These are phyloP conservation scores for Maconellicoccus hirsutus DNA, from an alignment of 1,140 invertebrate species.

Conservation along the genomic window DNA sequence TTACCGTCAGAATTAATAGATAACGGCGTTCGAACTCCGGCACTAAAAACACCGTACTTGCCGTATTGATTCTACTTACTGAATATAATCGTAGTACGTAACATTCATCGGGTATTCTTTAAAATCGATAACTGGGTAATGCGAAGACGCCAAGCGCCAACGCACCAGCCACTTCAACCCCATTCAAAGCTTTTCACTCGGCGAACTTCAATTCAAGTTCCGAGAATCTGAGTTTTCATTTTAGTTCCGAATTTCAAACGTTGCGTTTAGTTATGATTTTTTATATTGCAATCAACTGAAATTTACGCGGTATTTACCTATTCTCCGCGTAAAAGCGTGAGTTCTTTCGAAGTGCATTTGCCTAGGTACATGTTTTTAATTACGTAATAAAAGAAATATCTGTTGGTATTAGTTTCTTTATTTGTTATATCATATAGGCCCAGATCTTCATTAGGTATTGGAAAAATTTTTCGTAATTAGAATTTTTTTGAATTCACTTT, in stretches of 20 bases:
- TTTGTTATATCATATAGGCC: too few relatives aligned
- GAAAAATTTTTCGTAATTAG: too few relatives aligned
- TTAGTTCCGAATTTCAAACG: neutral
- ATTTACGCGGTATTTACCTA: neutral
- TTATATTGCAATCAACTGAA: neutral
- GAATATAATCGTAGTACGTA: constrained; percentile 15
- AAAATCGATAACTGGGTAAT: constrained; percentile 17
- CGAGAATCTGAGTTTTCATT: neutral
- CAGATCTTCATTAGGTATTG: too few relatives aligned
- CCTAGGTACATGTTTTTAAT: too few relatives aligned
- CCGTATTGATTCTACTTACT: constrained; percentile 17
- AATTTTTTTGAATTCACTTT: too few relatives aligned
- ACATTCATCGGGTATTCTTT: neutral
- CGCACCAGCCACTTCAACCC: neutral
- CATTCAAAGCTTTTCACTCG: neutral
- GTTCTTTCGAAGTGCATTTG: too few relatives aligned
- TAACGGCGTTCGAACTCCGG: constrained; percentile 15
- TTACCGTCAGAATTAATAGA: constrained; percentile 17
- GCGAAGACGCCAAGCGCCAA: constrained; percentile 7
- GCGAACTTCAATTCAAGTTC: neutral
- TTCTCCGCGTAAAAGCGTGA: neutral
- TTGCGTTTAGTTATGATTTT: neutral
- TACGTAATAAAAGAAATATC: too few relatives aligned
- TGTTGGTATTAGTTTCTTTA: too few relatives aligned
- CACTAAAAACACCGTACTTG: constrained; percentile 17